Evolutionary conservation across 1,140 invertebrate species (phyloP).

Genomic region (Hestina assimilis): DNA sequence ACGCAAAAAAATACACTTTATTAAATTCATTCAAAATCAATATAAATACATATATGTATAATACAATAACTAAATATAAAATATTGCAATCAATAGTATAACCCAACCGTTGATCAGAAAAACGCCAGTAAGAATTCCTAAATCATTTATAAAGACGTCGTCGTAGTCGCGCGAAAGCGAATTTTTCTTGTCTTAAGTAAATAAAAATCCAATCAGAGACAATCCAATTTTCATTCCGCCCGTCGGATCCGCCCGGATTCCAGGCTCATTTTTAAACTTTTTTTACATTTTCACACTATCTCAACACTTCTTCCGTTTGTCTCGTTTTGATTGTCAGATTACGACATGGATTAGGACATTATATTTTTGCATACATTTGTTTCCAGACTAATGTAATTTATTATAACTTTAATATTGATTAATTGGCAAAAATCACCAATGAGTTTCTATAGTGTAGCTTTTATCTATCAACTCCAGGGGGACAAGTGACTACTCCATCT

Average conservation of each 20-base stretch:
- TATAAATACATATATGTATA: too few relatives aligned
- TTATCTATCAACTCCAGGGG: too few relatives aligned
- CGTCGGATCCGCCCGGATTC: constrained; percentile 64
- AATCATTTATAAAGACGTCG: constrained; percentile 72
- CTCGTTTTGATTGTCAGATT: background rate
- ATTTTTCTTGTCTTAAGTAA: constrained; percentile 79
- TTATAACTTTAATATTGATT: too few relatives aligned
- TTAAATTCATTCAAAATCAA: too few relatives aligned
- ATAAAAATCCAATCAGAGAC: constrained; percentile 76
- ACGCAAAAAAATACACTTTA: too few relatives aligned
- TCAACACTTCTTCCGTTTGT: constrained; percentile 10
- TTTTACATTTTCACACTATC: constrained; percentile 65
- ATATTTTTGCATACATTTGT: too few relatives aligned
- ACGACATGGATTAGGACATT: too few relatives aligned
- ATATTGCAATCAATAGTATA: background rate
- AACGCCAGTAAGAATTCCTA: constrained; percentile 32
- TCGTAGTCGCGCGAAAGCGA: constrained; percentile 33
- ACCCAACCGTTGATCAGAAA: constrained; percentile 55
- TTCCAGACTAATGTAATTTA: too few relatives aligned
- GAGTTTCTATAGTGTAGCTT: too few relatives aligned
- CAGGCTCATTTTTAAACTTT: constrained; percentile 58
- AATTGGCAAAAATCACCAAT: too few relatives aligned
- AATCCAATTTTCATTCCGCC: constrained; percentile 76
- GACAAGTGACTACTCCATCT: too few relatives aligned
- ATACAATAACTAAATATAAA: too few relatives aligned